Conservation (phyloP, 2,113 vertebrate genomes). For the Empidonax traillii region DNA sequence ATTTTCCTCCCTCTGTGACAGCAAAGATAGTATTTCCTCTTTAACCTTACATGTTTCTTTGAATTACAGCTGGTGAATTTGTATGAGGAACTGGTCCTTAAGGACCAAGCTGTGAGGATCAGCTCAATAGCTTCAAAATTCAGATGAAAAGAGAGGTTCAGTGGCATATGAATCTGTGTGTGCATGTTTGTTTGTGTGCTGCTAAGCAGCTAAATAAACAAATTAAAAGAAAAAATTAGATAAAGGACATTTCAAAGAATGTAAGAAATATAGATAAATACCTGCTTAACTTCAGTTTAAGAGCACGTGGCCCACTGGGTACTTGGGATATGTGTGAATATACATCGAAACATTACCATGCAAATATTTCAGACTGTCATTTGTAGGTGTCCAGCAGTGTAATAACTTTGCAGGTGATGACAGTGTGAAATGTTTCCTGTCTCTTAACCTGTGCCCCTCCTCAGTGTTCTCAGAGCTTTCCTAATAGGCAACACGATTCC, state of each 20-base stretch:
- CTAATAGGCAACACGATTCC: not conserved
- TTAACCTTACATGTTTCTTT: not conserved
- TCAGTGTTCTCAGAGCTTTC: not conserved
- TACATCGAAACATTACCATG: not conserved
- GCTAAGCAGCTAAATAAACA: not conserved
- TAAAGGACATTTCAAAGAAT: not conserved
- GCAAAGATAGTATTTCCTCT: not conserved
- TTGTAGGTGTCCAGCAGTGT: not conserved
- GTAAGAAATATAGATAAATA: not conserved
- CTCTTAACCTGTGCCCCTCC: not conserved
- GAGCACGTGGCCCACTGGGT: not conserved
- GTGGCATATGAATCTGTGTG: not conserved
- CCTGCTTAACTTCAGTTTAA: not conserved
- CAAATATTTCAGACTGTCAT: not conserved
- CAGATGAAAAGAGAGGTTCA: not conserved
- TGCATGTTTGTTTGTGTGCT: not conserved
- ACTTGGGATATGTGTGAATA: not conserved
- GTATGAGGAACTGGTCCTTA: not conserved
- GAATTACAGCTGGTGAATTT: not conserved
- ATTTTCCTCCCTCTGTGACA: not conserved
- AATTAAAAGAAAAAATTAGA: not conserved
- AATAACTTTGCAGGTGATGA: not conserved
- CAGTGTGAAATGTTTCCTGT: not conserved
- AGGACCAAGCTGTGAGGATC: not conserved
- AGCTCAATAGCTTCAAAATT: not conserved